Evolutionary conservation across 2,797 vertebrate genomes (phyloP).

Genomic region (Lepus oiostolus): DNA sequence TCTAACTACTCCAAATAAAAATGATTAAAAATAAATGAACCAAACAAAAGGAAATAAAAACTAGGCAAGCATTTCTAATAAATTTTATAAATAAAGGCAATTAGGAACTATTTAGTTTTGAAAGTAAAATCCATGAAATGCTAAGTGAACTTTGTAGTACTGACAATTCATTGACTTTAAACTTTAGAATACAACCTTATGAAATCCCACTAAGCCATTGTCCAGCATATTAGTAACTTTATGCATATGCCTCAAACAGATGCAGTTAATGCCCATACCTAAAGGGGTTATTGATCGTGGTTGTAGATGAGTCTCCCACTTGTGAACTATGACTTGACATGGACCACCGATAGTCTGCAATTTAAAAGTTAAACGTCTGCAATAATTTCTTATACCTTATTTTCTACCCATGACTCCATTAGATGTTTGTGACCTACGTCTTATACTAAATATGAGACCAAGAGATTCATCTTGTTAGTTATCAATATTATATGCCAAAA

Average conservation of each 20-base stretch:
- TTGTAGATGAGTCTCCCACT: conserved; percentile 99
- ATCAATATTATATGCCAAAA: conserved; percentile 79
- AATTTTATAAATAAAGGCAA: conserved; percentile 75
- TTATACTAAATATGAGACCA: conserved; percentile 82
- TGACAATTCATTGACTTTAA: conserved; percentile 80
- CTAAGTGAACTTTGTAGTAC: conserved; percentile 81
- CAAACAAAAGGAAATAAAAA: conserved; percentile 56
- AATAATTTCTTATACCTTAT: conserved; percentile 90
- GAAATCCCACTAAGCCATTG: conserved; percentile 87
- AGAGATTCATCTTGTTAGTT: conserved; percentile 82
- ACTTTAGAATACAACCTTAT: conserved; percentile 82
- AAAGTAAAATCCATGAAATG: conserved; percentile 86
- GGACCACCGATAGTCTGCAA: conserved; percentile 97
- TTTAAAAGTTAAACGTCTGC: conserved; percentile 93
- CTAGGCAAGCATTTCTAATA: conserved; percentile 82
- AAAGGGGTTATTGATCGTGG: conserved; percentile 98
- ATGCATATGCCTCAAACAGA: conserved; percentile 92
- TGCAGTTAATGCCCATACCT: conserved; percentile 95
- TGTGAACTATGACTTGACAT: conserved; percentile 98
- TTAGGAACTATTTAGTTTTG: conserved; percentile 79
- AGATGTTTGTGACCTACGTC: conserved; percentile 85
- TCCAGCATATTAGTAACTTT: conserved; percentile 90
- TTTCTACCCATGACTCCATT: conserved; percentile 87
- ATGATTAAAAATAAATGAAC: conserved; percentile 57
- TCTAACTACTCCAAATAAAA: conserved; percentile 74